Evolutionary conservation across 35 echinoderm and acorn worm genomes (phyloP).

Genomic region (Holothuria glaberrima): DNA sequence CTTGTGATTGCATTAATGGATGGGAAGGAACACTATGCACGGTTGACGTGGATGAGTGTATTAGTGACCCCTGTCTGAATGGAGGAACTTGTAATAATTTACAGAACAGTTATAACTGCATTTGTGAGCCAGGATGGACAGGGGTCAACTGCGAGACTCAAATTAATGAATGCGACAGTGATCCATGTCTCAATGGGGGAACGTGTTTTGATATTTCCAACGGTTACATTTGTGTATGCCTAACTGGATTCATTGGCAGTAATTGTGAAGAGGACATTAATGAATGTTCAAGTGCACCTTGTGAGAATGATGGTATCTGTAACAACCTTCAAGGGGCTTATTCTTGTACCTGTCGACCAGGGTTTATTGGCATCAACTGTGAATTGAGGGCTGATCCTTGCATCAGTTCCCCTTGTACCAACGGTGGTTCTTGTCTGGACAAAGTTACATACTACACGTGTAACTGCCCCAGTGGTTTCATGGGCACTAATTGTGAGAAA

Average conservation of each 20-base stretch:
- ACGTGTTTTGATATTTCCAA: constrained; percentile 60
- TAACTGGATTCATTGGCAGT: constrained; percentile 30
- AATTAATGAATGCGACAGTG: constrained; percentile 64
- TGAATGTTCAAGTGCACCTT: constrained; percentile 69
- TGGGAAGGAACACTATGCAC: constrained; percentile 57
- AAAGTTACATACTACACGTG: constrained; percentile 54
- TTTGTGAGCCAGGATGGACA: constrained; percentile 57
- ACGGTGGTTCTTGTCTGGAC: constrained; percentile 47
- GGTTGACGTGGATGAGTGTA: constrained; percentile 67
- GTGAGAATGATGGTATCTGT: constrained; percentile 66
- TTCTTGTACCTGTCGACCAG: constrained; percentile 45
- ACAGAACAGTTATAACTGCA: constrained; percentile 51
- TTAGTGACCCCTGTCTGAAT: constrained; percentile 65
- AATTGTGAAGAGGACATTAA: constrained; percentile 62
- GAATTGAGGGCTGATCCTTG: constrained; percentile 51
- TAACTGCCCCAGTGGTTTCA: constrained; percentile 44
- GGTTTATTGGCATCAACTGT: constrained; percentile 42
- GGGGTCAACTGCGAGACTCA: constrained; percentile 55
- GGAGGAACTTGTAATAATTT: constrained; percentile 63
- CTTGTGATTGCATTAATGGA: constrained; percentile 50
- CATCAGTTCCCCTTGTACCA: constrained; percentile 32
- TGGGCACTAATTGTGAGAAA: constrained; percentile 67
- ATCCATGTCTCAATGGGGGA: constrained; percentile 62
- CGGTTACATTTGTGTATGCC: constrained; percentile 58
- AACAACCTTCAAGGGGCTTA: constrained; percentile 59